Conservation (phyloP, 2,113 vertebrate genomes). For the Ceyx melanurus region DNA sequence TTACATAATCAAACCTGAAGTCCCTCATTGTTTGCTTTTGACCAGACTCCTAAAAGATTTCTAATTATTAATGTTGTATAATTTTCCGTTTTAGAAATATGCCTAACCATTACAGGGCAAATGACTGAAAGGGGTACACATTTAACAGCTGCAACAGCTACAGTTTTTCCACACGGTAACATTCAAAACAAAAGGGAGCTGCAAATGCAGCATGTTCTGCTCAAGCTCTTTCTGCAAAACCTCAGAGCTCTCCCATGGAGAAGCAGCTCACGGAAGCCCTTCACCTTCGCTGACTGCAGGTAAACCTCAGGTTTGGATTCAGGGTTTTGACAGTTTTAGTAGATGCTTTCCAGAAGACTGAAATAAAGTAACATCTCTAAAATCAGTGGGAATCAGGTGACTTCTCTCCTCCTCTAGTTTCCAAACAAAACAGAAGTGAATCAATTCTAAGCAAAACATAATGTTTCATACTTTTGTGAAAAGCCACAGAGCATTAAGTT, state of each 20-base stretch:
- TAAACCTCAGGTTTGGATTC: neutral
- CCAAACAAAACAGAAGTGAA: neutral
- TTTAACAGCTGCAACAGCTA: neutral
- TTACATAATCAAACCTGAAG: neutral
- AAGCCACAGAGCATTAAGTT: neutral
- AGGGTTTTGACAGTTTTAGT: neutral
- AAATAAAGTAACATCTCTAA: neutral
- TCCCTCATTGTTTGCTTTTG: neutral
- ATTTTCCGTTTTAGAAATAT: neutral
- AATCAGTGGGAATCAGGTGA: neutral
- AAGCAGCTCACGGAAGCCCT: neutral
- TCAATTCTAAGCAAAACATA: neutral
- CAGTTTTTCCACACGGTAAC: neutral
- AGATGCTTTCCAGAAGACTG: neutral
- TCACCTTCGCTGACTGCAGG: accelerated
- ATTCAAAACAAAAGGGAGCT: neutral
- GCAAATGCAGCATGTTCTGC: neutral
- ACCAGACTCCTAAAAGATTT: neutral
- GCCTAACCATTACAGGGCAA: neutral
- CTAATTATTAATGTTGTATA: neutral
- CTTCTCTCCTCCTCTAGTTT: neutral
- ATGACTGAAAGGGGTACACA: neutral
- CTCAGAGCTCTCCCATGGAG: accelerated
- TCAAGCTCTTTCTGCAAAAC: neutral
- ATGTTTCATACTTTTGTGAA: neutral